Base-by-base conservation (phyloP, 2,113 vertebrate genomes). In the Atlantisia rogersi region DNA sequence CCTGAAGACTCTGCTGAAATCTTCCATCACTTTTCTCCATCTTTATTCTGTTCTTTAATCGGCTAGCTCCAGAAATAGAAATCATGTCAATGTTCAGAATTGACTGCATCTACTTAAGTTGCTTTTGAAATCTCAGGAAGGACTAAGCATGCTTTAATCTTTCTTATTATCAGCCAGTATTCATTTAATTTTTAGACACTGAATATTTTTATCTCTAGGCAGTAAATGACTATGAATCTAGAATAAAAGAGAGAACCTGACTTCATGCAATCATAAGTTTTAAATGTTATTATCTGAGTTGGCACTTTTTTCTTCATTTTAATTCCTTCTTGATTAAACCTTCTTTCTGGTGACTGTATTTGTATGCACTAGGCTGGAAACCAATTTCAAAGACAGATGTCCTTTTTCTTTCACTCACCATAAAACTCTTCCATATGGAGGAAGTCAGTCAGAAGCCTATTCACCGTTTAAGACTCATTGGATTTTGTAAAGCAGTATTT, bases 241-340 rank as follows among this genome's bases (percentile, higher is more conserved):
- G 37, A 55, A 29, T 20, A 88, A 70, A 76, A 68, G 37, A 87
- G 42, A 59, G 82, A 85, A 37, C 15, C 17, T 62, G 21, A 56
- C 64, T 96, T 74, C 26, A 8, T 59, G 73, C 71, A 82, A 46
- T 89, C 65, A 71, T 68, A 53, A 19, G 25, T 56, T 89, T 79
- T 84, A 20, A 89, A 60, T 91, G 92, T 84, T 76, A 94, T 67
- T 76, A 60, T 62, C 59, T 68, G 50, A 87, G 70, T 50, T 53
- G 53, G 21, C 11, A 86, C 37, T 75, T 70, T 84, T n/a, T 94
- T 76, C 70, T 65, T n/a, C 26, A 32, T 68, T 92, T 88, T 86
- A 75, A 94, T 84, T 95, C 48, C 75, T 15, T 76, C 65, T 76
- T 82, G 74, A 94, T 85, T 75, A 86, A 94, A 75, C 28, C 6